These are phyloP conservation scores for Siphamia tubifer DNA, from an alignment of 2,113 vertebrate genomes.

Conservation along the genomic window DNA sequence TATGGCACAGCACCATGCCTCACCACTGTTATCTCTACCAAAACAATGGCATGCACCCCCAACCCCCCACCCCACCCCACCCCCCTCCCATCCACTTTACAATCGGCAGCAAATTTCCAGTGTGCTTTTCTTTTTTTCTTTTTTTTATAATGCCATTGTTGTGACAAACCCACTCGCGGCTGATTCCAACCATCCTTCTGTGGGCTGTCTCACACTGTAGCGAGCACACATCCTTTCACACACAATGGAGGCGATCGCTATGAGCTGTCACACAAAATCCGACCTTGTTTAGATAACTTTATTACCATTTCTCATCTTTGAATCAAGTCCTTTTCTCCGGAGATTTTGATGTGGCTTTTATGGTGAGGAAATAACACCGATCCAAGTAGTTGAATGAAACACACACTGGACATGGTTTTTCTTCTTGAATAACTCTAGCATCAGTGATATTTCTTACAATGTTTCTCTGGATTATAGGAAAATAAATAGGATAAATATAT, in stretches of 20 bases:
- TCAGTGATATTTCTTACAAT: too few species aligned
- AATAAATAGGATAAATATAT: too few species aligned
- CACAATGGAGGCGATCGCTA: constrained; percentile 22
- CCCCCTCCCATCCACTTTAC: too few species aligned
- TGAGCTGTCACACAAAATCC: constrained; percentile 26
- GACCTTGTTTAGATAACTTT: constrained; percentile 39
- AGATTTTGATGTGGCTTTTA: constrained; percentile 12
- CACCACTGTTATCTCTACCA: constrained; percentile 57
- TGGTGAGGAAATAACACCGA: constrained; percentile 11
- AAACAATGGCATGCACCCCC: constrained; percentile 61
- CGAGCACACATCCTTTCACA: constrained; percentile 24
- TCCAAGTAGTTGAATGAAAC: constrained; percentile 33
- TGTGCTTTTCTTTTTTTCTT: constrained; percentile 51
- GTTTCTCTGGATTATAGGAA: too few species aligned
- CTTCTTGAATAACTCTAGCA: too few species aligned
- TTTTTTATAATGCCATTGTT: constrained; percentile 76
- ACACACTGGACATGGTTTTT: not conserved
- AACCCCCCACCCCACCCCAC: too few species aligned
- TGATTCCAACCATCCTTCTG: constrained; percentile 41
- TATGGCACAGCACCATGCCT: constrained; percentile 20
- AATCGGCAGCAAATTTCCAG: constrained; percentile 56
- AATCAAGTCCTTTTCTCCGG: constrained; percentile 9
- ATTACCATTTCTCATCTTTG: constrained; percentile 2
- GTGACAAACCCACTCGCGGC: constrained; percentile 48
- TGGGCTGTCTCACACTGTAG: constrained; percentile 22